Evolutionary conservation across 2,888 invertebrate genomes (phyloP).

Genomic region (Endomychus coccineus): DNA sequence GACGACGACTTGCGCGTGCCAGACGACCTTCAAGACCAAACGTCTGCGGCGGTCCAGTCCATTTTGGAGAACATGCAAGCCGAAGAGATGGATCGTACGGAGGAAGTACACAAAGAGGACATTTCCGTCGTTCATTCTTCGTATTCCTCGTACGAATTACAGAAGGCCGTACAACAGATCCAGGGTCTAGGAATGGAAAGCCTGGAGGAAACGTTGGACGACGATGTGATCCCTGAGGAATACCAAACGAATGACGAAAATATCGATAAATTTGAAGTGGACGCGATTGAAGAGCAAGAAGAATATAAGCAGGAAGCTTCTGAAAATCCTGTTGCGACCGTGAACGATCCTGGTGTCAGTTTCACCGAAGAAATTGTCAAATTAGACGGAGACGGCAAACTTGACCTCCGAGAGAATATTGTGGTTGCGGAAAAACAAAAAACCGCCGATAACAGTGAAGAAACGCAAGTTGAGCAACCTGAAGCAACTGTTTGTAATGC

Average conservation of each 20-base stretch:
- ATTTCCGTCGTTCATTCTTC: slow-evolving; percentile 10
- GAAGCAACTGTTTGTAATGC: too few relatives aligned
- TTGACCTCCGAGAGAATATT: neutral
- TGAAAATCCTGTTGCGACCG: too few relatives aligned
- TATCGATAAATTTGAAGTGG: too few relatives aligned
- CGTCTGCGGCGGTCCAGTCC: slow-evolving; percentile 13
- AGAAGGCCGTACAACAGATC: slow-evolving; percentile 13
- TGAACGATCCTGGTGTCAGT: too few relatives aligned
- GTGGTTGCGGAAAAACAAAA: slow-evolving; percentile 4
- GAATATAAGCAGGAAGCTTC: too few relatives aligned
- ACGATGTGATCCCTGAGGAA: slow-evolving; percentile 1
- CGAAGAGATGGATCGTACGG: slow-evolving; percentile 2
- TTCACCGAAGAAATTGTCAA: slow-evolving; percentile 3
- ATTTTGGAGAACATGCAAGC: slow-evolving; percentile 11
- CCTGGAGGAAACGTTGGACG: neutral
- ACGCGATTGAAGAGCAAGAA: too few relatives aligned
- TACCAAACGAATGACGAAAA: neutral
- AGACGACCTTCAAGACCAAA: slow-evolving; percentile 16
- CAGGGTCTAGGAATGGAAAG: slow-evolving; percentile 2
- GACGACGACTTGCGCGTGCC: too few relatives aligned
- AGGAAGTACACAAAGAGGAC: slow-evolving; percentile 9
- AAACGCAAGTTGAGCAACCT: slow-evolving; percentile 14
- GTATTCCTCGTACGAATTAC: slow-evolving; percentile 15
- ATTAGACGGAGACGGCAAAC: slow-evolving; percentile 1
- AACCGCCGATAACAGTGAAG: slow-evolving; percentile 12